These are phyloP conservation scores for Xanthostigma xanthostigma DNA, from an alignment of 2,888 invertebrate species.

Conservation along the genomic window DNA sequence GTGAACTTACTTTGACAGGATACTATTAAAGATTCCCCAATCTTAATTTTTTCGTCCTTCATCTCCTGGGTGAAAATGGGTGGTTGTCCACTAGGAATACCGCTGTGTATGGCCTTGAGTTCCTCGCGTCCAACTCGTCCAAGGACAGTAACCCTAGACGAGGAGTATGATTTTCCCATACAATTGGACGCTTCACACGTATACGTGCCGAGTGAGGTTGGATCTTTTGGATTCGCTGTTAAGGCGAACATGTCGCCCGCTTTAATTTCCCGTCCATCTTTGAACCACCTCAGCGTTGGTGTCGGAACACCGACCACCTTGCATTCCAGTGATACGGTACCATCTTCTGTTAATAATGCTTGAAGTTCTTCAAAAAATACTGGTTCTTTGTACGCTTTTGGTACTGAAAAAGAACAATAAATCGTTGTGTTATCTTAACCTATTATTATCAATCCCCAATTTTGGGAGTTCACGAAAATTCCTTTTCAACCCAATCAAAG, in stretches of 20 bases:
- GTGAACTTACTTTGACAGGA: conserved; percentile 50
- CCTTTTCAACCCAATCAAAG: too few species aligned
- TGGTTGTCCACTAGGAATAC: conserved; percentile 49
- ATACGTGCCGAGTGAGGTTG: conserved; percentile 74
- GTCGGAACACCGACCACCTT: conserved; percentile 86
- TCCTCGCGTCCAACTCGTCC: conserved; percentile 30
- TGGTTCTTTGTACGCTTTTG: conserved; percentile 76
- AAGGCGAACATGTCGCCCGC: conserved; percentile 82
- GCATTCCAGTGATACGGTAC: conserved; percentile 80
- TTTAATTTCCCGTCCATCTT: conserved; percentile 76
- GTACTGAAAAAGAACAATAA: conserved; percentile 36
- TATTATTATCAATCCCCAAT: background rate
- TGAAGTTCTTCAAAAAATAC: conserved; percentile 74
- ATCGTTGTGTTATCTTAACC: conserved; percentile 4
- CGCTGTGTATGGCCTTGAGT: conserved; percentile 18
- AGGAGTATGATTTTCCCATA: conserved; percentile 72
- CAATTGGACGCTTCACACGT: conserved; percentile 80
- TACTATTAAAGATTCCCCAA: conserved; percentile 59
- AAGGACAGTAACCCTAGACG: conserved; percentile 69
- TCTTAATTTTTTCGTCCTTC: conserved; percentile 56
- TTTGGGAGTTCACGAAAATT: too few species aligned
- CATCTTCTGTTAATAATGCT: conserved; percentile 71
- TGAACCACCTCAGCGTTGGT: conserved; percentile 51
- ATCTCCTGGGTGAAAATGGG: conserved; percentile 67
- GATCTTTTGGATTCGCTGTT: conserved; percentile 70